These are phyloP conservation scores for Luperina nickerlii DNA, from an alignment of 2,888 invertebrate species.

Conservation along the genomic window DNA sequence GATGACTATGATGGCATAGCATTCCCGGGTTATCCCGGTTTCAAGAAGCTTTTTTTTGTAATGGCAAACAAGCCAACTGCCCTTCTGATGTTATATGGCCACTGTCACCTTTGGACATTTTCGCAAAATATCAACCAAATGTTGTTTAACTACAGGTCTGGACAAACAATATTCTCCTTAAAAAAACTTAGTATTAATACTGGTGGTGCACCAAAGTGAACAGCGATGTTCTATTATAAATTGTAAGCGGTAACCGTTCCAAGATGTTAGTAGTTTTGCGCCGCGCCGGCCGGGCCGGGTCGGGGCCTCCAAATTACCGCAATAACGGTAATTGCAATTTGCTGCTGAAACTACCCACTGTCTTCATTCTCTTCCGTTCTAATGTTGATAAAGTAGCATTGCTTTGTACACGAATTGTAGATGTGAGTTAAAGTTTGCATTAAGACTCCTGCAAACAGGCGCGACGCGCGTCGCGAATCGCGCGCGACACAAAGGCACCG, in stretches of 20 bases:
- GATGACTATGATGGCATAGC: neutral
- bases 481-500: too few relatives aligned
- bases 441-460: neutral
- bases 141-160: neutral
- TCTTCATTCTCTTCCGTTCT: slow-evolving; percentile 82
- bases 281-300: slow-evolving; percentile 57
- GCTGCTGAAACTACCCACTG: slow-evolving; percentile 82
- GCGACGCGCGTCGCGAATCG: too few relatives aligned
- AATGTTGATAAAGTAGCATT: slow-evolving; percentile 78
- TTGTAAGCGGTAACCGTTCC: slow-evolving; percentile 74
- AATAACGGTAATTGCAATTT: slow-evolving; percentile 88
- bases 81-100: too few relatives aligned
- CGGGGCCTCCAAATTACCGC: slow-evolving; percentile 83
- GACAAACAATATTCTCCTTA: neutral
- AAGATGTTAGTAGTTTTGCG: slow-evolving; percentile 65
- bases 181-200: slow-evolving; percentile 5
- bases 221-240: slow-evolving; percentile 69
- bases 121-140: neutral
- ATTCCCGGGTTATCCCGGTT: neutral
- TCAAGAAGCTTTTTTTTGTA: neutral
- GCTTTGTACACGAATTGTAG: slow-evolving; percentile 37
- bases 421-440: slow-evolving; percentile 30
- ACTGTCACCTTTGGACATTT: neutral
- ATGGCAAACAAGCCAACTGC: neutral
- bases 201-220: slow-evolving; percentile 52